These are phyloP conservation scores for Hippocampus comes DNA, from an alignment of 2,113 vertebrate species.

Conservation along the genomic window DNA sequence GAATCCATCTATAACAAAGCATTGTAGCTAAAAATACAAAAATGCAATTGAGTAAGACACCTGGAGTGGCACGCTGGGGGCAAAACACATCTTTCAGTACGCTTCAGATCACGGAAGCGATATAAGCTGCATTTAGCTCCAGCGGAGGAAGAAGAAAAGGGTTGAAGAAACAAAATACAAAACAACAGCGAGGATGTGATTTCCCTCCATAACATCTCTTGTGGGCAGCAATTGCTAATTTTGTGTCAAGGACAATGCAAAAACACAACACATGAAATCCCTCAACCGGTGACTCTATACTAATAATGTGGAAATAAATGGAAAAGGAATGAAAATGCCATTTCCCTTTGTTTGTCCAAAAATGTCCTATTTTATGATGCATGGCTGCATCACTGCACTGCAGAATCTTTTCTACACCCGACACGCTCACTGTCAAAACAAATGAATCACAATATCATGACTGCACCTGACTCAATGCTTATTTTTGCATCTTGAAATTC, in stretches of 20 bases:
- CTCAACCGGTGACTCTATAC: conserved; percentile 12
- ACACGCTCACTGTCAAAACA: conserved; percentile 15
- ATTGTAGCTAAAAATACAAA: conserved; percentile 27
- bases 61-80: conserved; percentile 24
- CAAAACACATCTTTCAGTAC: conserved; percentile 36
- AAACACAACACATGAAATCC: conserved; percentile 19
- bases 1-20: conserved; percentile 12
- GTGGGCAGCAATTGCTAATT: conserved; percentile 32
- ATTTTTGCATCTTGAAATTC: conserved; percentile 17
- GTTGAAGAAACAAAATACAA: conserved; percentile 15
- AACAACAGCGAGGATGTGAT: conserved; percentile 25
- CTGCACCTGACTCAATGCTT: conserved; percentile 20
- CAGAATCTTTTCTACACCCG: conserved; percentile 4
- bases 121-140: conserved; percentile 28
- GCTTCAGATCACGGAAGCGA: conserved; percentile 43
- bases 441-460: conserved; percentile 14
- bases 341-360: conserved; percentile 17
- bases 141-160: conserved; percentile 14
- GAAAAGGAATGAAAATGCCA: conserved; percentile 5
- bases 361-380: not conserved
- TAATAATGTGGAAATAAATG: conserved; percentile 15
- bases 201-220: conserved; percentile 14
- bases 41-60: conserved; percentile 24
- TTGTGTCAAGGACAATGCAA: conserved; percentile 20
- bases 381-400: not conserved